Conservation (phyloP, 2,797 vertebrate genomes). For the Petrocephalus sullivani region DNA sequence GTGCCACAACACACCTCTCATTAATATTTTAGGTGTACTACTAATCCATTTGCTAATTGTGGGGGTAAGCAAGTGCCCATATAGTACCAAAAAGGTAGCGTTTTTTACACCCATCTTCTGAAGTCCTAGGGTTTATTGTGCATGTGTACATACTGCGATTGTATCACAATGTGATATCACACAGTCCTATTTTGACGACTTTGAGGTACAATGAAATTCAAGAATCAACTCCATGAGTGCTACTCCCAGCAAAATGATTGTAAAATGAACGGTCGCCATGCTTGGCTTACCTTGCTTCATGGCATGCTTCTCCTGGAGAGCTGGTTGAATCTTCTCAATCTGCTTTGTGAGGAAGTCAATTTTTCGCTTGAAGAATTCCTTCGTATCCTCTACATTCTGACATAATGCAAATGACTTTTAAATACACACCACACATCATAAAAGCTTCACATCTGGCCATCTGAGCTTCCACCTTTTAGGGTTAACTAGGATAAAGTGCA, state of each 20-base stretch:
- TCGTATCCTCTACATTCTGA: conserved; percentile 75
- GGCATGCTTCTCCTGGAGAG: conserved; percentile 83
- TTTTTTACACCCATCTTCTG: not conserved
- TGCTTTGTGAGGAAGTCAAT: conserved; percentile 91
- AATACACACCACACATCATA: not conserved
- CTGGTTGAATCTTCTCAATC: conserved; percentile 92
- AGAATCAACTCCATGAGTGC: not conserved
- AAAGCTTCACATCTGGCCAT: not conserved
- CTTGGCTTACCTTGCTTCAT: conserved; percentile 81
- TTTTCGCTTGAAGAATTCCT: conserved; percentile 86
- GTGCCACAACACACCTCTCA: not conserved
- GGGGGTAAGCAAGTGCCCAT: not conserved
- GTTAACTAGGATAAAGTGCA: not conserved
- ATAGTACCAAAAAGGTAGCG: not conserved
- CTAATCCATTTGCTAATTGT: not conserved
- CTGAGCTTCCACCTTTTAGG: not conserved
- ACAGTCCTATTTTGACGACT: not conserved
- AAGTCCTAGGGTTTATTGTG: not conserved
- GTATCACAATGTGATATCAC: not conserved
- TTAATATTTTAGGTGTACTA: not conserved
- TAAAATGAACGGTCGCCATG: not conserved
- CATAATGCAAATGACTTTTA: conserved; percentile 1
- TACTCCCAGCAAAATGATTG: not conserved
- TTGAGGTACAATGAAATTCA: not conserved
- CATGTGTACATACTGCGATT: not conserved